phyloP scores from a whole-genome alignment of 2,113 vertebrate genomes.

The Tupaia tana region DNA sequence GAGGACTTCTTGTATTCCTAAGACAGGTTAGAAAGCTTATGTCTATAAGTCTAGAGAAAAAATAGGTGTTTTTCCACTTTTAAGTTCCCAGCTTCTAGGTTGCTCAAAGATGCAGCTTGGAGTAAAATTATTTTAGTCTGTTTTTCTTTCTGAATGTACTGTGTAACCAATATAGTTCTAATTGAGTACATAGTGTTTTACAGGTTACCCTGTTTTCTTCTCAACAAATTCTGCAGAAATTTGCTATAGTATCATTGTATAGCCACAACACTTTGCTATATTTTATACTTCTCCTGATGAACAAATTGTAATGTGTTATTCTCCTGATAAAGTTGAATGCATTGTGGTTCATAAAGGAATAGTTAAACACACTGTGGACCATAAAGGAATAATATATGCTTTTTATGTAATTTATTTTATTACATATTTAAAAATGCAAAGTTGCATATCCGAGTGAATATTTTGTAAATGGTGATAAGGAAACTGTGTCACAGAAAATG shows the following conservation, averaged over 20 bases:
- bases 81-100: neutral
- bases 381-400: neutral
- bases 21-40: neutral
- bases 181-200: accelerated
- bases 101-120: neutral
- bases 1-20: neutral
- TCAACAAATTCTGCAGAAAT: neutral
- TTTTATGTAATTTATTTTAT: neutral
- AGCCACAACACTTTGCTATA: neutral
- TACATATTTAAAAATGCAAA: neutral
- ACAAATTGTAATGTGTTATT: neutral
- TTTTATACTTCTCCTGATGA: neutral
- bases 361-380: neutral
- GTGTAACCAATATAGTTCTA: neutral
- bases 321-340: neutral
- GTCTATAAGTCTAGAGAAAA: neutral
- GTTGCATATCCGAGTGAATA: neutral
- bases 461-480: neutral
- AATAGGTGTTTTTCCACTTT: neutral
- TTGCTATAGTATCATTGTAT: neutral
- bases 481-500: neutral
- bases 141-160: neutral
- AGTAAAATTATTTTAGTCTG: neutral
- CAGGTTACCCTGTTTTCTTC: neutral
- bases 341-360: neutral